Evolutionary conservation across 2,888 invertebrate species (phyloP), one percentile per base, ranked within the genome.

Genomic region (Perdita meconis): DNA sequence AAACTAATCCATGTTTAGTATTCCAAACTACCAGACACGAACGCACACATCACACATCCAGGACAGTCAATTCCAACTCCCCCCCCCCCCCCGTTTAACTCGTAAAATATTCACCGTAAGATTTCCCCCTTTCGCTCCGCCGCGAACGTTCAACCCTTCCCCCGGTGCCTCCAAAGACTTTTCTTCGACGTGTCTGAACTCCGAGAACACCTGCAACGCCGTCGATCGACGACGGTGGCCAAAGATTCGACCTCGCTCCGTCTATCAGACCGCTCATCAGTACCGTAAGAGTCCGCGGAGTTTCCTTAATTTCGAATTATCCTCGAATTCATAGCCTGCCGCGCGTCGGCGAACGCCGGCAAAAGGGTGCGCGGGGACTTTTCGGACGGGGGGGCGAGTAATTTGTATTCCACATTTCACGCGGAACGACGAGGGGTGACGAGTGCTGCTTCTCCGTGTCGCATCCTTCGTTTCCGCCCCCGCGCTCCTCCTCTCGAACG

Each of bases 351-450:
- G 65, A 66, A 40, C 42, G 65, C 30, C 13, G 30, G 50, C 50
- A 24, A 57, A 65, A 56, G 38, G 40, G 44, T 36, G 24, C 3
- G 26, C 2, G 34, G 65, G 65, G 65, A 69, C 53, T 79, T 85
- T 82, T 83, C n/a, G n/a, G n/a, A n/a, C n/a, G n/a, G n/a, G n/a
- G n/a, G n/a, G 69, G 55, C 19, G 85, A 84, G 84, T 88, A 90
- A 91, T 91, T 90, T 90, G 90, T 91, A 90, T 90, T 91, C 90
- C 85, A 85, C 89, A 89, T 90, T 90, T 89, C 90, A 88, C 90
- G 78, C 76, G 68, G 61, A 74, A 70, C 61, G 60, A 74, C 70
- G 77, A 81, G 84, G 86, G 87, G 82, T 82, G 83, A 83, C 84
- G 83, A 88, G 88, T 85, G 81, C 82, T 78, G 78, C 79, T 76